These are phyloP conservation scores for Melanotaenia pygmaea DNA, from an alignment of 2,797 vertebrate species.

Conservation along the genomic window DNA sequence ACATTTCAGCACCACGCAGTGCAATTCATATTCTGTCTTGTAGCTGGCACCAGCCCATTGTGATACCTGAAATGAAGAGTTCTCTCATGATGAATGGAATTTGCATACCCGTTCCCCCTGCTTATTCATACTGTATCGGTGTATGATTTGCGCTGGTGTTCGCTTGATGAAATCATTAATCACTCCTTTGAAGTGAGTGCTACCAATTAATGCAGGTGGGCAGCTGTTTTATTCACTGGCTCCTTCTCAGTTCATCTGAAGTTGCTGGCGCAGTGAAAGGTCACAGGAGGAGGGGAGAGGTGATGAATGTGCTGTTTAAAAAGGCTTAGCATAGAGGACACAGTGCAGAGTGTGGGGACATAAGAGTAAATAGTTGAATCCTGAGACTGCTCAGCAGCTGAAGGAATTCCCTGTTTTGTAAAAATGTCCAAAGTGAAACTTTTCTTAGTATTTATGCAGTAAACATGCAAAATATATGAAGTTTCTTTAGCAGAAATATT, in stretches of 20 bases:
- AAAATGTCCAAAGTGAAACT: slow-evolving; percentile 22
- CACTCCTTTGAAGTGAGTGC: slow-evolving; percentile 68
- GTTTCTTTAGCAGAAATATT: background rate
- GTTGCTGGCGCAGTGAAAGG: slow-evolving; percentile 55
- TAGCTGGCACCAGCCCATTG: slow-evolving; percentile 45
- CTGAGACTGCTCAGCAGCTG: slow-evolving; percentile 33
- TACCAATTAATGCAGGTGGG: slow-evolving; percentile 75
- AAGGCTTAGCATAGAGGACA: slow-evolving; percentile 44
- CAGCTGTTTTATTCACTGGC: slow-evolving; percentile 65
- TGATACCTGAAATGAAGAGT: slow-evolving; percentile 51
- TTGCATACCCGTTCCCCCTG: slow-evolving; percentile 51
- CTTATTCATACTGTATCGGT: slow-evolving; percentile 54
- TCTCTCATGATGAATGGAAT: slow-evolving; percentile 56
- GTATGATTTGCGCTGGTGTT: slow-evolving; percentile 66
- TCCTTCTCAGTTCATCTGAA: slow-evolving; percentile 50
- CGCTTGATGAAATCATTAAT: slow-evolving; percentile 79
- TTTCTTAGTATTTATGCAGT: background rate
- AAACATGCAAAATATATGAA: background rate
- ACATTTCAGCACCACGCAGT: slow-evolving; percentile 28
- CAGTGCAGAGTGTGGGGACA: slow-evolving; percentile 26
- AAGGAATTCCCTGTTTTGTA: slow-evolving; percentile 18
- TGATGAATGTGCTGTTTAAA: slow-evolving; percentile 78
- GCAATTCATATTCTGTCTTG: slow-evolving; percentile 20
- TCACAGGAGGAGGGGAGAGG: slow-evolving; percentile 52
- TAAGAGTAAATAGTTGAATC: slow-evolving; percentile 55